Evolutionary conservation across 2,113 vertebrate genomes (phyloP).

Genomic region (Prietella phreatophila): DNA sequence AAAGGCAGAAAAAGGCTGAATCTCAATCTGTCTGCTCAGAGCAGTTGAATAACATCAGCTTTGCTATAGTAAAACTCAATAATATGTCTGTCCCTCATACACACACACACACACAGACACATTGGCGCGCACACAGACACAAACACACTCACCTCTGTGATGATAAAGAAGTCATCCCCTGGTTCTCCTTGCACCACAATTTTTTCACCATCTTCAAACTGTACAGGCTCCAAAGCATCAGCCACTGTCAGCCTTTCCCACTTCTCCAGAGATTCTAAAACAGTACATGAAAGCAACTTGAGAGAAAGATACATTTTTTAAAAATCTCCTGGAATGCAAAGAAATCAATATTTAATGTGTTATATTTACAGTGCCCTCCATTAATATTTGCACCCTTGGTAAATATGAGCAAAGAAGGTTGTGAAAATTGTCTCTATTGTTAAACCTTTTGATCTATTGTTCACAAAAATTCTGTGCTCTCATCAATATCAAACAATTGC

Average conservation of each 20-base stretch:
- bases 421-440: too few relatives aligned
- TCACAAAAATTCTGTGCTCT: too few relatives aligned
- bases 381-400: too few relatives aligned
- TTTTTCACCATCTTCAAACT: slow-evolving; percentile 96
- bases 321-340: not conserved
- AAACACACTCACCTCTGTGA: slow-evolving; percentile 83
- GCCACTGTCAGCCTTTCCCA: slow-evolving; percentile 96
- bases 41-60: too few relatives aligned
- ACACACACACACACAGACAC: too few relatives aligned
- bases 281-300: not conserved
- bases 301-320: not conserved
- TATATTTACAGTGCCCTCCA: not conserved
- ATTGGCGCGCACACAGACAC: too few relatives aligned
- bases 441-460: too few relatives aligned
- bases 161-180: slow-evolving; percentile 95
- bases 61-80: not conserved
- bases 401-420: too few relatives aligned
- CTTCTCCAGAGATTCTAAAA: slow-evolving; percentile 91
- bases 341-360: not conserved
- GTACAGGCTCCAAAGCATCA: slow-evolving; percentile 90
- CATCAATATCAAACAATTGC: too few relatives aligned
- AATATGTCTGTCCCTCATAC: not conserved
- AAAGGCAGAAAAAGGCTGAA: too few relatives aligned
- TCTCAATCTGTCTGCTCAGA: too few relatives aligned
- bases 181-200: slow-evolving; percentile 95